Evolutionary conservation across 2,113 vertebrate species (phyloP).

Genomic region (Morphnarchus princeps): DNA sequence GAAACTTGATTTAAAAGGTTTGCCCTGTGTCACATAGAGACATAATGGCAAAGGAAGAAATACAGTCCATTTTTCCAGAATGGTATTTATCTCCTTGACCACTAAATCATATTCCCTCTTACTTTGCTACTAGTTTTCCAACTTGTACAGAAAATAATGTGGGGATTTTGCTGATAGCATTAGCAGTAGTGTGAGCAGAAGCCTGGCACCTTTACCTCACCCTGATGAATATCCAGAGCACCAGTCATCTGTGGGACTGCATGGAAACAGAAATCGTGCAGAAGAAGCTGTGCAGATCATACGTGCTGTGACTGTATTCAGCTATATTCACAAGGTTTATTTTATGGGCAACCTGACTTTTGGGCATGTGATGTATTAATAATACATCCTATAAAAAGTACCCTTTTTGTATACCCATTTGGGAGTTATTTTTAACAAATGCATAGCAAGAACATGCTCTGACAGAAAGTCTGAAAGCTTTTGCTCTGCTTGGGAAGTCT

Average conservation of each 20-base stretch:
- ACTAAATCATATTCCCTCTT: background rate
- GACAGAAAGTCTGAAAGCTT: background rate
- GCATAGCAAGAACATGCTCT: background rate
- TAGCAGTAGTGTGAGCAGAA: background rate
- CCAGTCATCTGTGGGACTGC: background rate
- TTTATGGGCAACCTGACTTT: background rate
- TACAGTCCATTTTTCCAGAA: background rate
- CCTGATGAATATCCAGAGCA: background rate
- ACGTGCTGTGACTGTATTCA: background rate
- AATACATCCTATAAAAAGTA: background rate
- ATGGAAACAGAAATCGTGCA: background rate
- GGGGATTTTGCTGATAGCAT: background rate
- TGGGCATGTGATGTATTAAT: background rate
- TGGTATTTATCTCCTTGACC: background rate
- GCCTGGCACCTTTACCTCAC: background rate
- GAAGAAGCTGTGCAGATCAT: background rate
- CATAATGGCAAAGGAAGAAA: background rate
- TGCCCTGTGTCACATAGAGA: background rate
- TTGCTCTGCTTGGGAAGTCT: background rate
- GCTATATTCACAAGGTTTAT: background rate
- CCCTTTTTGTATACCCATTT: background rate
- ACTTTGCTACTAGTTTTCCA: background rate
- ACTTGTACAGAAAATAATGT: background rate
- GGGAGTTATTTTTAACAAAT: conserved; percentile 22
- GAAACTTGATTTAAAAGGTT: background rate